Evolutionary conservation across 2,113 vertebrate species (phyloP).

Genomic region (Pithys albifrons): DNA sequence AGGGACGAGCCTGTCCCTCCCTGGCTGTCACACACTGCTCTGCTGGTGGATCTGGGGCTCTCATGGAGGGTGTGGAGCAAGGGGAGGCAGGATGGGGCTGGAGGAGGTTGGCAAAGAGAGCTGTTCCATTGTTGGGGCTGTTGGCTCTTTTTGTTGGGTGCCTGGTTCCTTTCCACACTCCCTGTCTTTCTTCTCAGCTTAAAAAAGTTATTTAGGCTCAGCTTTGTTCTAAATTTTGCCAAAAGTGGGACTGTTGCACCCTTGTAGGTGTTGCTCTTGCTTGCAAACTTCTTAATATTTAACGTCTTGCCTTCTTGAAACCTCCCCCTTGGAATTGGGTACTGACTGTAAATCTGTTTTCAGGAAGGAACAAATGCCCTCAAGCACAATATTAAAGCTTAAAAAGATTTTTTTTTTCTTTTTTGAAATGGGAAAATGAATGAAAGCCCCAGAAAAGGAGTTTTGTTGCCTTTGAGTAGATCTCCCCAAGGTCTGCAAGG

Average conservation of each 20-base stretch:
- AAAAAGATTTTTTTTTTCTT: not conserved
- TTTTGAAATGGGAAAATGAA: not conserved
- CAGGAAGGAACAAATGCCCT: not conserved
- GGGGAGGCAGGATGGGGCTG: no score
- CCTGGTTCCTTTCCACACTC: fast-evolving
- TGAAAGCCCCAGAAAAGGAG: not conserved
- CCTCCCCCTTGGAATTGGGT: not conserved
- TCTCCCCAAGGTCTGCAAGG: not conserved
- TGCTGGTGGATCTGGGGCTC: fast-evolving
- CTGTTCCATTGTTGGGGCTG: fast-evolving
- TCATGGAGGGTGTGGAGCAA: not conserved
- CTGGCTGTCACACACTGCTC: not conserved
- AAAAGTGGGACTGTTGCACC: not conserved
- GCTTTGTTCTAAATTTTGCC: not conserved
- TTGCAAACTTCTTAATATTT: slow-evolving; percentile 2
- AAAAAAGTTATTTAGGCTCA: not conserved
- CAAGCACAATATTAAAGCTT: slow-evolving; percentile 12
- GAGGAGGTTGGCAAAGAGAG: not conserved
- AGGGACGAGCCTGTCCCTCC: not conserved
- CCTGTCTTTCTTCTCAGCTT: not conserved
- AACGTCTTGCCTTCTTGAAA: not conserved
- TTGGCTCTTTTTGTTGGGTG: not conserved
- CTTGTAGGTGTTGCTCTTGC: not conserved
- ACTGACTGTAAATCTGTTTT: not conserved
- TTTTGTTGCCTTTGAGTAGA: not conserved